Conservation (phyloP, 2,888 invertebrate genomes). For the Spodoptera picta region DNA sequence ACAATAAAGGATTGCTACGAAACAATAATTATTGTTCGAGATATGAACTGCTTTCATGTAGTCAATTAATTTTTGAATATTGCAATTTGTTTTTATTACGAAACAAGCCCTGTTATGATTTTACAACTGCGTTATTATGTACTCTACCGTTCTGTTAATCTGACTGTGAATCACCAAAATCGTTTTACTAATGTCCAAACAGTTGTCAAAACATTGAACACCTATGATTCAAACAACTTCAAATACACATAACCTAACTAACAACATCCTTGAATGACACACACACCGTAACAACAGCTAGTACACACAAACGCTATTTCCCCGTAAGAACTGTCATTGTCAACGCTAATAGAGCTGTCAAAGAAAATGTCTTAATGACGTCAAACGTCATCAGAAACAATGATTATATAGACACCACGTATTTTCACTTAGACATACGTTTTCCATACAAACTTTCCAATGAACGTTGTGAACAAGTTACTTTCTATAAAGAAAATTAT, state of each 20-base stretch:
- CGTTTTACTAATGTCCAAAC: too few species aligned
- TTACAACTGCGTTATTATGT: too few species aligned
- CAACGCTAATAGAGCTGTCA: constrained; percentile 18
- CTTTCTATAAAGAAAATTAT: constrained; percentile 74
- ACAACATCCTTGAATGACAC: too few species aligned
- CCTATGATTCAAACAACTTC: too few species aligned
- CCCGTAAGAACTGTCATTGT: constrained; percentile 11
- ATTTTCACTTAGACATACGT: constrained; percentile 75
- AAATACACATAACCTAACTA: too few species aligned
- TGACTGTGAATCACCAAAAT: too few species aligned
- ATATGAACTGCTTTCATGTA: constrained; percentile 4
- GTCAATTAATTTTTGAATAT: constrained; percentile 22
- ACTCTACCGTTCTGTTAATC: too few species aligned
- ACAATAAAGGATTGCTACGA: constrained; percentile 46
- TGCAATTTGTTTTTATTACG: too few species aligned
- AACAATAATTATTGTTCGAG: constrained; percentile 29
- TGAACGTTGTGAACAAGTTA: constrained; percentile 74
- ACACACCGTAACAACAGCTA: background rate
- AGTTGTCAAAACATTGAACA: too few species aligned
- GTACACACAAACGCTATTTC: too few species aligned
- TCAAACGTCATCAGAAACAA: constrained; percentile 40
- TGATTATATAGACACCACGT: constrained; percentile 47
- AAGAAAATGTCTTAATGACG: constrained; percentile 28
- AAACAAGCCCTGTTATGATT: too few species aligned
- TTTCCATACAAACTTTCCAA: constrained; percentile 73